phyloP scores from a whole-genome alignment of 1,140 invertebrate genomes.

The Drosophila paulistorum region DNA sequence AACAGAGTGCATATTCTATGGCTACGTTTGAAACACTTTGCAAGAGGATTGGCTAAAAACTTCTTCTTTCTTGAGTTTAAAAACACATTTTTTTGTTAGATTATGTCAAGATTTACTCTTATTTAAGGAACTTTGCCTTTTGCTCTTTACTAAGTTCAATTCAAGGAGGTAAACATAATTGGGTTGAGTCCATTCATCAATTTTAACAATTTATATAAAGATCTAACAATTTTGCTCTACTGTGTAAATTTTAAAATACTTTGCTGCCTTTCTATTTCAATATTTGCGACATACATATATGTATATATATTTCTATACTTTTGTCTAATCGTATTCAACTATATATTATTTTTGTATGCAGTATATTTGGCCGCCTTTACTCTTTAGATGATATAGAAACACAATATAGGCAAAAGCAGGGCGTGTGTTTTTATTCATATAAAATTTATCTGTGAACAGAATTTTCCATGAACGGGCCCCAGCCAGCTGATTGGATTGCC shows the following conservation, averaged over 20 bases:
- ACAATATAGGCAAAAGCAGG: neutral
- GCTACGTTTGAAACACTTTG: too few species aligned
- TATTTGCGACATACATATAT: neutral
- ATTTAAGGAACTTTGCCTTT: too few species aligned
- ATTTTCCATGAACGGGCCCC: slow-evolving; percentile 10
- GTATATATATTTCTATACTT: neutral
- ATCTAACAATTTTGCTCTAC: neutral
- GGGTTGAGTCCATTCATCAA: too few species aligned
- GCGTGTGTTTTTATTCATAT: slow-evolving; percentile 1
- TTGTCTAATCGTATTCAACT: neutral
- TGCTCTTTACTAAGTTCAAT: too few species aligned
- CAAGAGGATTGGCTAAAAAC: too few species aligned
- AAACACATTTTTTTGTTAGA: too few species aligned
- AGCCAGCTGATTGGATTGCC: slow-evolving; percentile 9
- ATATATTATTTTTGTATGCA: neutral
- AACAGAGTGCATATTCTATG: too few species aligned
- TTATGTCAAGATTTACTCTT: too few species aligned
- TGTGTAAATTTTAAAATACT: neutral
- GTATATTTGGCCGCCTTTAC: neutral
- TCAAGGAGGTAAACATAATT: too few species aligned
- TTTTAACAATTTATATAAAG: too few species aligned
- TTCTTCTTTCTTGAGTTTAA: too few species aligned
- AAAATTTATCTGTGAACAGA: neutral
- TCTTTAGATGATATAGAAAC: neutral
- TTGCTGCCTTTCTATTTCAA: neutral